phyloP scores from a whole-genome alignment of 2,113 vertebrate species.

The Xiphorhynchus elegans region DNA sequence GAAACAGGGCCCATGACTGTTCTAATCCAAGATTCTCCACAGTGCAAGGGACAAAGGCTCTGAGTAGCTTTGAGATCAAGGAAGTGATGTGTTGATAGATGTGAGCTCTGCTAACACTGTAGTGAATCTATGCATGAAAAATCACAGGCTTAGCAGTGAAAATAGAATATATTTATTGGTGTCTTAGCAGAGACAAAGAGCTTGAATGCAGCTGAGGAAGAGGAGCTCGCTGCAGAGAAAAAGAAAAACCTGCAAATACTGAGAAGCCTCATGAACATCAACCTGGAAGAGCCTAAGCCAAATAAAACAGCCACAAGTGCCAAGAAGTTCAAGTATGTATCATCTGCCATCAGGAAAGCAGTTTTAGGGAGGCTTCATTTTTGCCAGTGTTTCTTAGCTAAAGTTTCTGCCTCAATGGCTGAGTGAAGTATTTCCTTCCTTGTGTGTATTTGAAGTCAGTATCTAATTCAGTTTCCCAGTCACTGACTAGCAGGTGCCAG shows the following conservation, averaged over 20 bases:
- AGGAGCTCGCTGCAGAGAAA: constrained; percentile 84
- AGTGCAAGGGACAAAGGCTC: not conserved
- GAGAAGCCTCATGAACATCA: constrained; percentile 80
- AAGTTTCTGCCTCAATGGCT: not conserved
- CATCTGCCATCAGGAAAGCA: not conserved
- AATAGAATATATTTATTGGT: not conserved
- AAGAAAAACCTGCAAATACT: constrained; percentile 87
- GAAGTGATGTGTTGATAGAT: not conserved
- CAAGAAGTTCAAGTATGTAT: constrained; percentile 87
- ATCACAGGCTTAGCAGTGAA: not conserved
- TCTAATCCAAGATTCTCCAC: not conserved
- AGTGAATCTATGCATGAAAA: not conserved
- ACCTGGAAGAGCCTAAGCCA: constrained; percentile 46
- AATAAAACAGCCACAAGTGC: constrained; percentile 67
- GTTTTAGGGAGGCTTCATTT: not conserved
- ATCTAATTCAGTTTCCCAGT: not conserved
- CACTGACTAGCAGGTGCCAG: not conserved
- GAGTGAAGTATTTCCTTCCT: not conserved
- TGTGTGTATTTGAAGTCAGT: not conserved
- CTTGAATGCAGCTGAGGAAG: constrained; percentile 52
- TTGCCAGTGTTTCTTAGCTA: not conserved
- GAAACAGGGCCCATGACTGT: not conserved
- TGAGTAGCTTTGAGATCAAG: not conserved
- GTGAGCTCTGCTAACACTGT: not conserved
- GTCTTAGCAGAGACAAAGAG: constrained; percentile 35